Base-by-base conservation (phyloP, 1,140 invertebrate genomes). In the Dendroctonus ponderosae region DNA sequence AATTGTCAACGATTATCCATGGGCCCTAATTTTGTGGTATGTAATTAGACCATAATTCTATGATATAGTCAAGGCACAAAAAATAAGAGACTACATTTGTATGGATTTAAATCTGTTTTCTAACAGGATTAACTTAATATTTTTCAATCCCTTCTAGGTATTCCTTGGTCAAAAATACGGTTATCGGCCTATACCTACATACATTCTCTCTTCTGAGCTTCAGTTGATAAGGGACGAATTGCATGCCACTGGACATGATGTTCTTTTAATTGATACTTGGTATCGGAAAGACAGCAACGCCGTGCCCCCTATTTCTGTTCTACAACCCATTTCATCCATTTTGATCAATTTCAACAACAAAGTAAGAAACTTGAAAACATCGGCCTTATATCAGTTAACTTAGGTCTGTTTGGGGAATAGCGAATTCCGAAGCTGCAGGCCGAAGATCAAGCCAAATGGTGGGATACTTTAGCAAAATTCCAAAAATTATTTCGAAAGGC, bases 121-220 rank as follows among this genome's bases (percentile, higher is more conserved):
- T 26, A 26, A 26, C 26, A 26, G 26, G 26, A 2, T 26, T 26
- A 26, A 26, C 3, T 26, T 26, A 26, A 26, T 26, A 26, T 26
- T 26, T 26, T 26, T 26, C 26, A 26, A 26, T 26, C 26, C 26
- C 26, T 72, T 76, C 5, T 70, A 92, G 84, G 94, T 97, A 15
- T 97, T 99, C 76, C 82, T 98, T 0, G 96, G 96, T 0, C 96
- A 99, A 81, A 99, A 99, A 79, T 99, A 99, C 79, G 97, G 97
- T 5, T 99, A 98, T 76, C 85, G 97, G 7, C 96, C 96, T 2
- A 95, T 99, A 69, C 96, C 96, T 4, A 97, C 96, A 0, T 94
- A 95, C 75, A 95, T 99, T 48, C 79, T 96, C 0, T 94, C 92
- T 8, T 92, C 92, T 0, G 96, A 99, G 76, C 83, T 98, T 52